A percentile compares a stretch with the other conserved stretches of the same genome.
Evolutionary conservation across 35 echinoderm and acorn worm species (phyloP).

Genomic region (Lytechinus pictus): DNA sequence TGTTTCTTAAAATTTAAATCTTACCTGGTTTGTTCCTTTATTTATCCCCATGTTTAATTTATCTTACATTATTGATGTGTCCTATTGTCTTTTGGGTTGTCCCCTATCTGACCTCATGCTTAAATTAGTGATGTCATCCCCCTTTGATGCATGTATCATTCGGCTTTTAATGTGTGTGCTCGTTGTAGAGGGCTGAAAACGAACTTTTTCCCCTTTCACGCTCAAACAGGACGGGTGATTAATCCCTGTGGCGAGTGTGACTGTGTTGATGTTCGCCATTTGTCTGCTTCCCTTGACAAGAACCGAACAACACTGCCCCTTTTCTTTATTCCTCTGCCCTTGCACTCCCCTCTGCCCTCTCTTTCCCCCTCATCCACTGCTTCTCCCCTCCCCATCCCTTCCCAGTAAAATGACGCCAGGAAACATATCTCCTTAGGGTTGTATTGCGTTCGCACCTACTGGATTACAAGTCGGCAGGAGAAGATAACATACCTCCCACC

Average conservation of each 20-base stretch:
- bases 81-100: not conserved
- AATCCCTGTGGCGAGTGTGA: conserved; percentile 38
- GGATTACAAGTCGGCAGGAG: not conserved
- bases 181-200: not conserved
- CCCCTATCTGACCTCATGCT: not conserved
- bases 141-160: not conserved
- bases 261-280: conserved; percentile 30
- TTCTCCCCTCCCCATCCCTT: not conserved
- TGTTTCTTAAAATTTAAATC: too few relatives aligned
- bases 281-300: not conserved
- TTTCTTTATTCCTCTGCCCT: not conserved
- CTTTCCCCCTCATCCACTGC: not conserved
- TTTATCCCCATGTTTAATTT: not conserved
- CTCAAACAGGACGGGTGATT: conserved; percentile 26
- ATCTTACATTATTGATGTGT: not conserved
- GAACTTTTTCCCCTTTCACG: conserved; percentile 23
- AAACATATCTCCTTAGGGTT: not conserved
- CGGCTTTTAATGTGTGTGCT: not conserved
- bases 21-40: not conserved
- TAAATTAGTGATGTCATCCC: conserved; percentile 12
- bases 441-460: not conserved
- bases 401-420: not conserved
- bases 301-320: not conserved
- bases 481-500: not conserved
- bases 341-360: too few relatives aligned